phyloP scores from a whole-genome alignment of 2,888 invertebrate genomes.

The Limnephilus rhombicus region DNA sequence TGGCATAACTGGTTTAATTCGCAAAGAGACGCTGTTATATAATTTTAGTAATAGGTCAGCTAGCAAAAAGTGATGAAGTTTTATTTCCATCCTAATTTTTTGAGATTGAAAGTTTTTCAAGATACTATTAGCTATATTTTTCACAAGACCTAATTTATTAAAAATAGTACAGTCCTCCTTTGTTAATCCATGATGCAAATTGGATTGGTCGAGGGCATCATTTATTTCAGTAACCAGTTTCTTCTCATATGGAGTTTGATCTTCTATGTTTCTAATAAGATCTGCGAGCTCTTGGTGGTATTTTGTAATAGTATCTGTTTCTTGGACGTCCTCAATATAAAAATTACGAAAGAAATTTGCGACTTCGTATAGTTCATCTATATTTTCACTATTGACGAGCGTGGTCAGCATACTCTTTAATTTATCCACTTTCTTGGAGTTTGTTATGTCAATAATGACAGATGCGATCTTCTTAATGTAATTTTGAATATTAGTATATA shows the following conservation, averaged over 20 bases:
- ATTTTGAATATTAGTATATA: background rate
- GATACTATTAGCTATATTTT: background rate
- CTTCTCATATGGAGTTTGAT: slow-evolving; percentile 1
- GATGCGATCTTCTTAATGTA: background rate
- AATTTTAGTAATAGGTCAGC: background rate
- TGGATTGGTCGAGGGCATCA: background rate
- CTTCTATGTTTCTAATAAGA: background rate
- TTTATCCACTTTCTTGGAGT: background rate
- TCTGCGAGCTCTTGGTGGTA: background rate
- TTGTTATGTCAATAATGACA: background rate
- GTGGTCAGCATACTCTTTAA: background rate
- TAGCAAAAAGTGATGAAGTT: background rate
- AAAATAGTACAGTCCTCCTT: background rate
- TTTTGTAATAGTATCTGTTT: background rate
- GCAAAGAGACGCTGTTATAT: background rate
- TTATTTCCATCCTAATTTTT: too few relatives aligned
- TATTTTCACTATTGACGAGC: background rate
- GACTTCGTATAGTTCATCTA: background rate
- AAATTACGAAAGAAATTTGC: background rate
- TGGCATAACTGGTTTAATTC: background rate
- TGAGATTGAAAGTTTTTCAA: background rate
- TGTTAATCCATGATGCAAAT: background rate
- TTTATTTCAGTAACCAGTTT: background rate
- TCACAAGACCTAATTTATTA: background rate
- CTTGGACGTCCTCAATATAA: background rate